Conservation (phyloP, 2,888 invertebrate genomes). For the Cybosia mesomella region DNA sequence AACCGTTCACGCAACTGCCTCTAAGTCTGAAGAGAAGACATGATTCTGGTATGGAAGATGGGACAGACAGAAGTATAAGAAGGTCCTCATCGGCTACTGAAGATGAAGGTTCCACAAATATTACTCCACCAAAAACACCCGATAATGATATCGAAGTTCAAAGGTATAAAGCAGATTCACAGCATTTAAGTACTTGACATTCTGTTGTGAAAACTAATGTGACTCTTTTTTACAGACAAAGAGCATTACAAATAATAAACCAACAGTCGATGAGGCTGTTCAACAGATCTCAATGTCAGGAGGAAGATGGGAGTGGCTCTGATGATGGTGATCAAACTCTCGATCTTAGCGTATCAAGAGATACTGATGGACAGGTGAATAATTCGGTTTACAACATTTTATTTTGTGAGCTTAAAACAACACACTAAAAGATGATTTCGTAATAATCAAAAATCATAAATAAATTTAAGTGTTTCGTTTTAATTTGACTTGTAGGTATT, state of each 20-base stretch:
- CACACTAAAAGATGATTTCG: conserved; percentile 11
- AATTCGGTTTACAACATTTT: conserved; percentile 6
- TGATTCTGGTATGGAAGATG: conserved; percentile 77
- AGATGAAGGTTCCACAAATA: conserved; percentile 82
- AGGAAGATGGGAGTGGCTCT: conserved; percentile 82
- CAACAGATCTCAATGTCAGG: conserved; percentile 73
- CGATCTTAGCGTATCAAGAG: conserved; percentile 83
- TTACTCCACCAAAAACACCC: conserved; percentile 84
- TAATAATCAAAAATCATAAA: conserved; percentile 26
- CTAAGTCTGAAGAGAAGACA: conserved; percentile 78
- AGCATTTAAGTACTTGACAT: not conserved
- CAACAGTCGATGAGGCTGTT: conserved; percentile 82
- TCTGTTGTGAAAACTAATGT: conserved; percentile 8
- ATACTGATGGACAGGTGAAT: conserved; percentile 82
- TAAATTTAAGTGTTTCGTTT: conserved; percentile 34
- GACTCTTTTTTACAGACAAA: conserved; percentile 68
- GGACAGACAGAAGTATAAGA: conserved; percentile 72
- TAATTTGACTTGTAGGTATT: conserved; percentile 44
- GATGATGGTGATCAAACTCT: conserved; percentile 85
- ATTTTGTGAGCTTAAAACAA: conserved; percentile 19
- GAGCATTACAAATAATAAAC: conserved; percentile 81
- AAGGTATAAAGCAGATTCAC: conserved; percentile 59
- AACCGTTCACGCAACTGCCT: conserved; percentile 81
- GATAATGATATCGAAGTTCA: conserved; percentile 82
- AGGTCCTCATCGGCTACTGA: conserved; percentile 84